A percentile compares a stretch with the other conserved stretches of the same genome.
These are phyloP conservation scores for Lutraria lutraria DNA, from an alignment of 2,888 invertebrate genomes.

Conservation along the genomic window DNA sequence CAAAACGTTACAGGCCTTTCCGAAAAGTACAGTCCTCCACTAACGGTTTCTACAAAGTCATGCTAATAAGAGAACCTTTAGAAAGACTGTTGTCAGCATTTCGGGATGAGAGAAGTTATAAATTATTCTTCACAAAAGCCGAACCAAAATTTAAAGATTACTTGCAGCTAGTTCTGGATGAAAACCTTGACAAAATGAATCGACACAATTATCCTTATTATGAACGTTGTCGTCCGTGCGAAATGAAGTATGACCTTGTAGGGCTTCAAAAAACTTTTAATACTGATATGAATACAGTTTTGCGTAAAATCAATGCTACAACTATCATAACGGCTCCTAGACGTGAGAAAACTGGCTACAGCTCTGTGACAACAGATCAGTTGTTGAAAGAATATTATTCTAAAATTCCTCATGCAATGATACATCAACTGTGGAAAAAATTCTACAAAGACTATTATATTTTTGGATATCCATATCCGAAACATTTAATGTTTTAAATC, in stretches of 20 bases:
- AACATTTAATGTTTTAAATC: constrained; percentile 17
- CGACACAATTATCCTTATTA: constrained; percentile 29
- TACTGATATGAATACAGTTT: not conserved
- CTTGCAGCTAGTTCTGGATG: not conserved
- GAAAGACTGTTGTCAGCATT: constrained; percentile 25
- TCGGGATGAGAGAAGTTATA: constrained; percentile 2
- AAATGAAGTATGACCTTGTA: not conserved
- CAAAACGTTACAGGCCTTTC: not conserved
- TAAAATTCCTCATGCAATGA: constrained; percentile 2
- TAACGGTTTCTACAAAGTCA: not conserved
- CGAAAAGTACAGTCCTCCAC: not conserved
- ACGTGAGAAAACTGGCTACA: constrained; percentile 18
- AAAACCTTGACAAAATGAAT: not conserved
- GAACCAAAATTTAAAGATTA: constrained; percentile 16
- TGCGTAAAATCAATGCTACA: not conserved
- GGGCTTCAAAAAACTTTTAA: constrained; percentile 22
- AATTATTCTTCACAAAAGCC: not conserved
- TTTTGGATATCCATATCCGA: constrained; percentile 34
- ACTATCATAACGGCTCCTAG: not conserved
- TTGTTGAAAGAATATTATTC: constrained; percentile 27
- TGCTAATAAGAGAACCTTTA: constrained; percentile 25
- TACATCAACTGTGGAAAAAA: constrained; percentile 28
- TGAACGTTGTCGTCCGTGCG: constrained; percentile 30
- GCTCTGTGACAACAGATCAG: not conserved
- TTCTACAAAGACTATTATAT: constrained; percentile 40